Conservation (phyloP, 2,888 invertebrate species). For the Caenorhabditis auriculariae region DNA sequence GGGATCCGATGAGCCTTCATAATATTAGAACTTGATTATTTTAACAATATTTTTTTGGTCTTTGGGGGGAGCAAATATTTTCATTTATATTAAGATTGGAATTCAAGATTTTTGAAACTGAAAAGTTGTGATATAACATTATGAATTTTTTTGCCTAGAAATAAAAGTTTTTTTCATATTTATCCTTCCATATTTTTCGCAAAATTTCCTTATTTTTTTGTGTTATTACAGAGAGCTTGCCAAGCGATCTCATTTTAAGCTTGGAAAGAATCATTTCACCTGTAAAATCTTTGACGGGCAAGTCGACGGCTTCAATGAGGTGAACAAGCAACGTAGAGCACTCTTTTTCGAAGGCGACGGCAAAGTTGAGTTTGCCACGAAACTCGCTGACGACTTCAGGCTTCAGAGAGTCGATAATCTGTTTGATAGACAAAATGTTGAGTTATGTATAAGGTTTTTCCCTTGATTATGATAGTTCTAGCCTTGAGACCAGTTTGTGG, state of each 20-base stretch:
- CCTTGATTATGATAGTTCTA: too few relatives aligned
- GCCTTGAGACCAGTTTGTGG: not conserved
- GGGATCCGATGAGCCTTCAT: constrained; percentile 55
- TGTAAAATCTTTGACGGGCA: constrained; percentile 57
- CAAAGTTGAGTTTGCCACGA: constrained; percentile 58
- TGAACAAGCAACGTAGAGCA: constrained; percentile 49
- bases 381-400: constrained; percentile 55
- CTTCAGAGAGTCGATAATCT: constrained; percentile 55
- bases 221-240: not conserved
- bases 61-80: not conserved
- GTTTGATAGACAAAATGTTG: too few relatives aligned
- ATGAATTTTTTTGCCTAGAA: not conserved
- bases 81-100: too few relatives aligned
- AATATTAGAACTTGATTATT: too few relatives aligned
- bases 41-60: not conserved
- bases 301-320: constrained; percentile 57
- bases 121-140: not conserved
- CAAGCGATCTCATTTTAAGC: not conserved
- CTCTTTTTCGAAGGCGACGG: constrained; percentile 52
- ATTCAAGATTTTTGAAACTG: too few relatives aligned
- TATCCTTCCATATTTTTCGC: too few relatives aligned
- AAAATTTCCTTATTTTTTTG: not conserved
- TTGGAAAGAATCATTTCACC: constrained; percentile 25
- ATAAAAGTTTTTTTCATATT: too few relatives aligned
- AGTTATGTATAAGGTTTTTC: too few relatives aligned